These are phyloP conservation scores for Periophthalmus magnuspinnatus DNA, from an alignment of 2,797 vertebrate species.

Conservation along the genomic window DNA sequence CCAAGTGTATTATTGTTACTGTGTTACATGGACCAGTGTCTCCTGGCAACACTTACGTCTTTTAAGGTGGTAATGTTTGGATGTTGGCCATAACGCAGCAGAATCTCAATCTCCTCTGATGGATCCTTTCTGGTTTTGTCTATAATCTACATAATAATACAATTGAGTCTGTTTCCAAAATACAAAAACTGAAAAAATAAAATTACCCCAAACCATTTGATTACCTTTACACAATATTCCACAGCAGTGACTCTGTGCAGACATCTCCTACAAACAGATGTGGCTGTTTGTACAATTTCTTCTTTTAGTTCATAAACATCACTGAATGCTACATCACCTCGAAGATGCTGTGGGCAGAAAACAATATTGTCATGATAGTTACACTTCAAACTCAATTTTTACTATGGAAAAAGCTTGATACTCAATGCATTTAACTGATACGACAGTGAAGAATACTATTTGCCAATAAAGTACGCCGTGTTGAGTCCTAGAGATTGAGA, in stretches of 20 bases:
- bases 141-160: constrained; percentile 81
- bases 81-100: constrained; percentile 94
- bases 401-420: not conserved
- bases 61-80: constrained; percentile 94
- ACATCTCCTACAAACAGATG: constrained; percentile 87
- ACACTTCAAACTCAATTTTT: not conserved
- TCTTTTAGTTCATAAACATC: constrained; percentile 93
- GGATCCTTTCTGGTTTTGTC: constrained; percentile 90
- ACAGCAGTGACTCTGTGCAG: constrained; percentile 89
- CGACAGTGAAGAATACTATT: not conserved
- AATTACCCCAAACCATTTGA: not conserved
- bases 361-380: not conserved
- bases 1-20: not conserved
- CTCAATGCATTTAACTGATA: not conserved
- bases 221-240: constrained; percentile 94
- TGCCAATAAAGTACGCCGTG: not conserved
- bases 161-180: not conserved
- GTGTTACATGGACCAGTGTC: not conserved
- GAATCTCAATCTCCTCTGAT: constrained; percentile 96
- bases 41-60: constrained; percentile 80
- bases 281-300: constrained; percentile 85
- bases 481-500: no score
- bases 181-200: not conserved
- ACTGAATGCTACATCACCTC: constrained; percentile 86
- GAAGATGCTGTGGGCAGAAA: constrained; percentile 80